Conservation (phyloP, 2,888 invertebrate species). For the Helobdella robusta region DNA sequence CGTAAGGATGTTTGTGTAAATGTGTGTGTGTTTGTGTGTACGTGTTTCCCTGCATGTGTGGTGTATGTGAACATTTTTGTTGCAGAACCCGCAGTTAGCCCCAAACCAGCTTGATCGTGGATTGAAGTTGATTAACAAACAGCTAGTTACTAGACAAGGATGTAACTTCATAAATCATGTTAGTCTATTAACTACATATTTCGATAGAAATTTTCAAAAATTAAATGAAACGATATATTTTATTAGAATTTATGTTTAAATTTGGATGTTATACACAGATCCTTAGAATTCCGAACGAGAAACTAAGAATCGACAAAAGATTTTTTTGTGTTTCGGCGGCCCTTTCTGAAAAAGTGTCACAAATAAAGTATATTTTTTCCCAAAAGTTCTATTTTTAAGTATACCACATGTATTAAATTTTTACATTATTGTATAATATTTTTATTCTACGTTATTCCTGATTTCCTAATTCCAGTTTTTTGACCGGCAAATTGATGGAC, state of each 20-base stretch:
- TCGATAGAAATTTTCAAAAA: background rate
- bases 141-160: conserved; percentile 44
- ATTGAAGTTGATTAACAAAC: conserved; percentile 45
- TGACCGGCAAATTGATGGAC: conserved; percentile 45
- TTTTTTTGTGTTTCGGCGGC: conserved; percentile 46
- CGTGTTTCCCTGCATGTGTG: background rate
- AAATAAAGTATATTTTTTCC: conserved; percentile 45
- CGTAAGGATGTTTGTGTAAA: no score
- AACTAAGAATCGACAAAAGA: conserved; percentile 43
- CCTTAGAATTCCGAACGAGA: conserved; percentile 44
- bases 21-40: background rate
- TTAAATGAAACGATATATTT: background rate
- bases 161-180: conserved; percentile 46
- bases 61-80: no score
- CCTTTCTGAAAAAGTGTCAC: conserved; percentile 47
- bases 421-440: background rate
- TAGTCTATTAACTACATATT: conserved; percentile 31
- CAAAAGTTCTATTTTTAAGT: background rate
- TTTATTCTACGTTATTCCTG: no score
- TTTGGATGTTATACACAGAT: conserved; percentile 36
- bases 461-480: conserved; percentile 40
- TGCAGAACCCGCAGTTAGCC: conserved; percentile 46
- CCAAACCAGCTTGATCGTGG: conserved; percentile 44
- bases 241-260: background rate
- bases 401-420: no score